These are phyloP conservation scores for Corella eumyota DNA, from an alignment of 23 tunicate species.

Conservation along the genomic window DNA sequence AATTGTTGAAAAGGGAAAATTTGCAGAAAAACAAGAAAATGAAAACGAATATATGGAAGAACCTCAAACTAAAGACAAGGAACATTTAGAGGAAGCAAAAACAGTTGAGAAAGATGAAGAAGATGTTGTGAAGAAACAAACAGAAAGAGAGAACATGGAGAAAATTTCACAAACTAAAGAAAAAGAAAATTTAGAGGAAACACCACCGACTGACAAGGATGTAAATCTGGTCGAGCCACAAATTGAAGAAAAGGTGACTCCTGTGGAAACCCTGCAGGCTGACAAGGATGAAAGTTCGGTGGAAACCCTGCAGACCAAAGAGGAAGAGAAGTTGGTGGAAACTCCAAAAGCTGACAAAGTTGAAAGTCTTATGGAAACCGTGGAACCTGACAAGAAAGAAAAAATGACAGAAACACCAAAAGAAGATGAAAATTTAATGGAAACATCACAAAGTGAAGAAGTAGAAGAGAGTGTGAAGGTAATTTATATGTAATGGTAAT, in stretches of 20 bases:
- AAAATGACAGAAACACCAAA: neutral
- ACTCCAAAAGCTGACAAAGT: conserved; percentile 1
- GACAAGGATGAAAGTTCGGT: too few species aligned
- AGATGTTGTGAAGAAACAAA: neutral
- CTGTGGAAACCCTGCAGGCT: neutral
- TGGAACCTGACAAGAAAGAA: neutral
- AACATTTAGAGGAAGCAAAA: neutral
- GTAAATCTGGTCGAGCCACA: neutral
- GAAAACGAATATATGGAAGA: neutral
- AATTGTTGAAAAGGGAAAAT: neutral
- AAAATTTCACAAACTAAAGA: neutral
- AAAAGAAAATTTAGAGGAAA: neutral
- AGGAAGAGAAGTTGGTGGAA: neutral
- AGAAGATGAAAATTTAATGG: conserved; percentile 3
- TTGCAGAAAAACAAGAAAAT: neutral
- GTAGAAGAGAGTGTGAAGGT: conserved; percentile 4
- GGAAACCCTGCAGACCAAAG: too few species aligned
- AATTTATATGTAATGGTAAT: neutral
- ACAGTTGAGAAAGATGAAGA: neutral
- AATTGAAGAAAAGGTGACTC: neutral
- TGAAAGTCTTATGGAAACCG: too few species aligned
- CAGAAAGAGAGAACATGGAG: neutral
- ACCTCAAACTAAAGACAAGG: neutral
- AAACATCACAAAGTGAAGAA: neutral
- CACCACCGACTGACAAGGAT: neutral